Evolutionary conservation across 2,113 vertebrate genomes (phyloP).

Genomic region (Tretioscincus oriximinensis): DNA sequence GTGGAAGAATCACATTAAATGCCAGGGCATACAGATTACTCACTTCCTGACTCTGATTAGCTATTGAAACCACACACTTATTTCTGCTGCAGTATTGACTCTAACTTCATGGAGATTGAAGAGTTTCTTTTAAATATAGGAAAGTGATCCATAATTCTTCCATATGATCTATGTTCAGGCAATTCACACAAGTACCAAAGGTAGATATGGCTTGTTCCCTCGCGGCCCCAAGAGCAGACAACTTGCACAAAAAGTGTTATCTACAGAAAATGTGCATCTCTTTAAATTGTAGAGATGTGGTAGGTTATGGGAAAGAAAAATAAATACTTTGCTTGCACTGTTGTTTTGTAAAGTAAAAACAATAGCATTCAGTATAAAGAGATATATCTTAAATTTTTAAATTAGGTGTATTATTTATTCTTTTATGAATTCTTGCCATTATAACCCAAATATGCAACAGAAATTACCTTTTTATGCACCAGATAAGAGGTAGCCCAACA

Average conservation of each 20-base stretch:
- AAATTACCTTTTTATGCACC: rapidly evolving
- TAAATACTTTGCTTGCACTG: not conserved
- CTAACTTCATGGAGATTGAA: constrained; percentile 37
- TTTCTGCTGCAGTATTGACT: constrained; percentile 46
- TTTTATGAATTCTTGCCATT: not conserved
- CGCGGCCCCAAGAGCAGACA: not conserved
- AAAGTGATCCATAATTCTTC: constrained; percentile 45
- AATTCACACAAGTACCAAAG: constrained; percentile 30
- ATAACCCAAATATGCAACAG: not conserved
- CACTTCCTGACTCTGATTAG: constrained; percentile 27
- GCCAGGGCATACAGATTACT: constrained; percentile 40
- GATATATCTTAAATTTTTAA: rapidly evolving
- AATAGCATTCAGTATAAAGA: rapidly evolving
- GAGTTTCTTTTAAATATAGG: constrained; percentile 48
- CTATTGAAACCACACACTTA: constrained; percentile 36
- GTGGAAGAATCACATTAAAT: constrained; percentile 7
- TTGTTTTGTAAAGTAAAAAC: not conserved
- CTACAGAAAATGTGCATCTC: constrained; percentile 5
- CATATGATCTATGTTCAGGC: constrained; percentile 31
- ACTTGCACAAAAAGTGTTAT: not conserved
- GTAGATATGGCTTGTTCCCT: constrained; percentile 19
- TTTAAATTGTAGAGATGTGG: not conserved
- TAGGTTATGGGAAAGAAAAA: not conserved
- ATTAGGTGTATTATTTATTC: not conserved
- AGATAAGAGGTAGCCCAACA: constrained; percentile 13